Conservation (phyloP, 2,797 vertebrate species). For the Cuniculus paca region DNA sequence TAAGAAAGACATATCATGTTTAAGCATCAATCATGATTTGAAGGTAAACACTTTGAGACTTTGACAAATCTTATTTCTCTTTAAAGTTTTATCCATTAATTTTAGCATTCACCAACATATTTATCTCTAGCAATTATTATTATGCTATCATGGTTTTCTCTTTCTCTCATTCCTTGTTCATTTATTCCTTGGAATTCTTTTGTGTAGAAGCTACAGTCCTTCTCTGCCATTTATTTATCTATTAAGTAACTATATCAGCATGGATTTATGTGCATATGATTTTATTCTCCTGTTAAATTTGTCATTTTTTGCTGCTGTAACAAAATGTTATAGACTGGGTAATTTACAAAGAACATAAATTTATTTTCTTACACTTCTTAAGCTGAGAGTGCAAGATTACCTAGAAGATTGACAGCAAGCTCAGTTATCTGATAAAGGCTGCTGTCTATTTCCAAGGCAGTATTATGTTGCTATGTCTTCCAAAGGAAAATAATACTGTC, state of each 20-base stretch:
- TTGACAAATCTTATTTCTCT: background rate
- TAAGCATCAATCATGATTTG: background rate
- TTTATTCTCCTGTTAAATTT: background rate
- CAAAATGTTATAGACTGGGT: background rate
- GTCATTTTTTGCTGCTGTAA: background rate
- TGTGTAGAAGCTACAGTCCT: background rate
- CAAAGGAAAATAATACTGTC: background rate
- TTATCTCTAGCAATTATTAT: background rate
- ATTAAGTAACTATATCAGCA: background rate
- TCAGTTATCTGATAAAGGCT: background rate
- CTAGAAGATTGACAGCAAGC: background rate
- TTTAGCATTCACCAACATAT: background rate
- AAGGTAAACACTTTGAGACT: background rate
- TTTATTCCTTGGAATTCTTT: slow-evolving; percentile 21
- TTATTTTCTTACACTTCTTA: background rate
- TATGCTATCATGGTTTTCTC: background rate
- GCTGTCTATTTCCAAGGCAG: background rate
- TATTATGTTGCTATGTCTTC: no score
- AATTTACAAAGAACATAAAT: background rate
- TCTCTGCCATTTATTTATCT: background rate
- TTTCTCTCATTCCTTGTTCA: background rate
- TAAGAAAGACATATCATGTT: background rate
- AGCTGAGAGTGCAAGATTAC: background rate
- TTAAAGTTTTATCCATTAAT: background rate
- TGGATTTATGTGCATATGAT: background rate